phyloP scores from a whole-genome alignment of 2,797 vertebrate genomes.

The Catharus ustulatus region DNA sequence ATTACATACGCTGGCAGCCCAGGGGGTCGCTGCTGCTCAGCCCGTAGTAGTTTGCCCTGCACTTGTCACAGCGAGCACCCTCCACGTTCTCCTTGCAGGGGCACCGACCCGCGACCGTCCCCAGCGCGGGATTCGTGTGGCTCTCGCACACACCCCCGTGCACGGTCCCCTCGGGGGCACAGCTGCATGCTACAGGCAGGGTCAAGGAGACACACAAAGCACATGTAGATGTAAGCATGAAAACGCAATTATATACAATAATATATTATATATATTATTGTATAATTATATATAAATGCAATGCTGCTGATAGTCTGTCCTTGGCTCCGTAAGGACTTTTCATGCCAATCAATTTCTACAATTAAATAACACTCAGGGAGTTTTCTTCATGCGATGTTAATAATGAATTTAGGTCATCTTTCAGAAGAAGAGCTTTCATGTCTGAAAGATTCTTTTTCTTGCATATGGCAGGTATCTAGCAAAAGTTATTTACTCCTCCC shows the following conservation, averaged over 20 bases:
- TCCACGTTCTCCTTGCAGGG: conserved; percentile 85
- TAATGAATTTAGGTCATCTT: not conserved
- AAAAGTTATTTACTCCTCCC: not conserved
- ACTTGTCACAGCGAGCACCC: conserved; percentile 84
- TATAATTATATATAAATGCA: too few species aligned
- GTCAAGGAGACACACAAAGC: not conserved
- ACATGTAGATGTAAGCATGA: not conserved
- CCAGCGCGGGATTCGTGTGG: conserved; percentile 50
- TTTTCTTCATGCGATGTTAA: not conserved
- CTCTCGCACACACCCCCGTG: conserved; percentile 77
- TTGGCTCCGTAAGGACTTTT: not conserved
- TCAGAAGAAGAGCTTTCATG: not conserved
- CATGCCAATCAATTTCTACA: not conserved
- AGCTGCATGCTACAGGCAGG: conserved; percentile 81
- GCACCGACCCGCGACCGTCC: conserved; percentile 75
- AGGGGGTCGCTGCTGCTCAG: conserved; percentile 72
- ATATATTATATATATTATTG: too few species aligned
- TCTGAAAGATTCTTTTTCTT: not conserved
- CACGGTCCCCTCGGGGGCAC: conserved; percentile 78
- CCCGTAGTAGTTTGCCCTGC: conserved; percentile 80
- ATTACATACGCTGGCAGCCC: conserved; percentile 83
- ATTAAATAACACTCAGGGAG: not conserved
- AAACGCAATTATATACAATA: not conserved
- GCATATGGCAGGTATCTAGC: not conserved
- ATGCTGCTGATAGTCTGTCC: not conserved